A percentile compares a stretch with the other conserved stretches of the same genome.
These are phyloP conservation scores for Camponotus vicinus DNA, from an alignment of 1,140 invertebrate genomes.

Conservation along the genomic window DNA sequence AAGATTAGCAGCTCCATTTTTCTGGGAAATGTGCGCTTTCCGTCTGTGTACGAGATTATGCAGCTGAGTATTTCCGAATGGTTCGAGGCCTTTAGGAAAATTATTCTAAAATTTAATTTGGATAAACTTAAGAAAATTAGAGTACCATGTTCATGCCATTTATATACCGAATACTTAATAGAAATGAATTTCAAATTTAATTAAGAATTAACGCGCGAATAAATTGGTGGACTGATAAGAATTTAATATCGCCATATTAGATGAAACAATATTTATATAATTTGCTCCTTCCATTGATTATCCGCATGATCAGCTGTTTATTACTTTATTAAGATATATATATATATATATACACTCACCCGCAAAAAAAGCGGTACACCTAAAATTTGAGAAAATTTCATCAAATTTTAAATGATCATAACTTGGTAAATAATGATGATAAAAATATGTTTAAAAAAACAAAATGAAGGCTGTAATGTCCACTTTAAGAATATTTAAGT, in stretches of 20 bases:
- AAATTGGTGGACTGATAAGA: background rate
- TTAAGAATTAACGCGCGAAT: slow-evolving; percentile 30
- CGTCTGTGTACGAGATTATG: slow-evolving; percentile 2
- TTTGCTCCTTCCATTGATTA: background rate
- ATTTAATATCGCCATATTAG: slow-evolving; percentile 13
- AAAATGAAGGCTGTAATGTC: too few species aligned
- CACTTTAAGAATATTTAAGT: too few species aligned
- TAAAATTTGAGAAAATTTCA: too few species aligned
- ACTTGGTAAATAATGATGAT: too few species aligned
- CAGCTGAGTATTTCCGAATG: background rate
- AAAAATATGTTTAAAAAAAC: too few species aligned
- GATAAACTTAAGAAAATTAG: slow-evolving; percentile 70
- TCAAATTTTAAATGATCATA: too few species aligned
- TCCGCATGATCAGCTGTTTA: background rate
- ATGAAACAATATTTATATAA: slow-evolving; percentile 19
- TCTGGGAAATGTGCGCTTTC: slow-evolving; percentile 26
- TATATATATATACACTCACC: too few species aligned
- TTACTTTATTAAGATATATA: slow-evolving; percentile 3
- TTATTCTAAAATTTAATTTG: slow-evolving; percentile 67
- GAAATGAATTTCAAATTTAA: slow-evolving; percentile 68
- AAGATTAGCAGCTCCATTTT: slow-evolving; percentile 4
- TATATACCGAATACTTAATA: slow-evolving; percentile 43
- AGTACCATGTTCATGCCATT: background rate
- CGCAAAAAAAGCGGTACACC: too few species aligned
- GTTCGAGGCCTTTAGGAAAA: slow-evolving; percentile 62